Evolutionary conservation across 2,888 invertebrate genomes (phyloP).

Genomic region (Taenaris catops): DNA sequence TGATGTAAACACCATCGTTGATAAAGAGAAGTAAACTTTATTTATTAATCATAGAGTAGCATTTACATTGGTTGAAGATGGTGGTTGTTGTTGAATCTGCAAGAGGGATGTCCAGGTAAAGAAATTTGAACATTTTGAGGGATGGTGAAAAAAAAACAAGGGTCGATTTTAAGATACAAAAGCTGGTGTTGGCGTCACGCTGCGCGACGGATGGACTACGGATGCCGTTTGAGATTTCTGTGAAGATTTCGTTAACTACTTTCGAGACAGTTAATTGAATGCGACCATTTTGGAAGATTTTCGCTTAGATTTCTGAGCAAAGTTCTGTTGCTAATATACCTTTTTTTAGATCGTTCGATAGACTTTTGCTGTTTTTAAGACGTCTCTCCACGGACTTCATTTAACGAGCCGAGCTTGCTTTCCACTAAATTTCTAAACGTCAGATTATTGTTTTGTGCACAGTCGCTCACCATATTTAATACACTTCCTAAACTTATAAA

Average conservation of each 20-base stretch:
- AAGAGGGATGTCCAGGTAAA: constrained; percentile 62
- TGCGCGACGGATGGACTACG: constrained; percentile 67
- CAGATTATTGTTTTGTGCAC: too few species aligned
- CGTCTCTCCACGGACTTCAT: too few species aligned
- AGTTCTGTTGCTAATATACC: too few species aligned
- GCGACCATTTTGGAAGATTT: constrained; percentile 54
- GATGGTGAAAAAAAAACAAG: constrained; percentile 73
- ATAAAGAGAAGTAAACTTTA: constrained; percentile 29
- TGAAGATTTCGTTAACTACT: constrained; percentile 59
- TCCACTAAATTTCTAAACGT: too few species aligned
- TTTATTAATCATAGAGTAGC: constrained; percentile 27
- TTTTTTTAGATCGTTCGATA: too few species aligned
- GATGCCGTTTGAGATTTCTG: constrained; percentile 71
- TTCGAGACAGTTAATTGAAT: constrained; percentile 66
- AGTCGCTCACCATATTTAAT: too few species aligned
- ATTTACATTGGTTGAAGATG: constrained; percentile 26
- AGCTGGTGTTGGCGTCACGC: constrained; percentile 72
- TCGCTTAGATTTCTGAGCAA: constrained; percentile 33
- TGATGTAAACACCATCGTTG: constrained; percentile 28
- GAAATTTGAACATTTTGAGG: constrained; percentile 76
- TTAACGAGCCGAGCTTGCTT: too few species aligned
- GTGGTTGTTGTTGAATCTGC: constrained; percentile 11
- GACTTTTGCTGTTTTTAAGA: too few species aligned
- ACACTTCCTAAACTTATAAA: too few species aligned
- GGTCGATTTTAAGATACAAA: constrained; percentile 72